Base-by-base conservation (phyloP, 2,888 invertebrate species). In the Acleris holmiana region DNA sequence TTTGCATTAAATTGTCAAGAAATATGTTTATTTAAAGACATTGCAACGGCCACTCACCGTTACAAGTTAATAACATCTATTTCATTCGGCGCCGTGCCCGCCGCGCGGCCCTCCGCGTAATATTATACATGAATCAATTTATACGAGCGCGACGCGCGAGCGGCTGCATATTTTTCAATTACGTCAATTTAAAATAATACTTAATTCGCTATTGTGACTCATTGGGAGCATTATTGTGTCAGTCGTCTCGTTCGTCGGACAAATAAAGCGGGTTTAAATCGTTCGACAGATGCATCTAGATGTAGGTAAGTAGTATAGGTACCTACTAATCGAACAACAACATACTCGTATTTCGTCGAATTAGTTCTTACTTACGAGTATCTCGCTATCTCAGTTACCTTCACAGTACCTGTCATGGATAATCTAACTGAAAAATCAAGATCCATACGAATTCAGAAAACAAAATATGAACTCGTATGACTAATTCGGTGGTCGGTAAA, bases 111-210 rank as follows among this genome's bases (percentile, higher is more conserved):
- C 67, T 86, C 77, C 74, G 83, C 85, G 74, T 76, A 83, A 80
- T 87, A 85, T 85, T 82, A 86, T 84, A 89, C 87, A 89, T 89
- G 90, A 91, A 91, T 91, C 91, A 91, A 91, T 91, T 92, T 90
- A 88, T 88, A 82, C 83, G 84, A 83, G 84, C 83, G 76, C 78
- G 74, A 82, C 78, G 82, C 86, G 84, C 89, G 85, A 86, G 83
- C 84, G 83, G 78, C 91, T 91, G 91, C 91, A 91, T 92, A 91
- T 92, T 92, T 92, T 91, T 88, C 91, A 92, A 91, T 92, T 91
- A 92, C 87, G 90, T 91, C 91, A 91, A 92, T 92, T 91, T 91
- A 91, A 91, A 91, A 91, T 91, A 91, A 91, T 92, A 89, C 91
- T 89, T 91, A 92, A 91, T 92, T 91, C 80, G 89, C 90, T 86